Evolutionary conservation across 2,113 vertebrate genomes (phyloP).

Genomic region (Calypte anna): DNA sequence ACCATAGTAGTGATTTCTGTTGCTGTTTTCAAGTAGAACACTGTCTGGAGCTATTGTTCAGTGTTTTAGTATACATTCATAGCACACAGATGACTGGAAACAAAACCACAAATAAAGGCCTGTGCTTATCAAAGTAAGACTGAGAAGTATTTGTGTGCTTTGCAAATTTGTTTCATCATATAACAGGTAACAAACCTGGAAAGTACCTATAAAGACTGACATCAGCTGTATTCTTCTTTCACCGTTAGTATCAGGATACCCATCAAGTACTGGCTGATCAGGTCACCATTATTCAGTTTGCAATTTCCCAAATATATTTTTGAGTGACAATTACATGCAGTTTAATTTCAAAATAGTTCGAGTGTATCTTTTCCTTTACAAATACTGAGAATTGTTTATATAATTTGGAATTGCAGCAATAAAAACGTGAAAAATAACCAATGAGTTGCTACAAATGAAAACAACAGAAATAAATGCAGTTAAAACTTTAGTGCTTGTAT

Average conservation of each 20-base stretch:
- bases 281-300: not conserved
- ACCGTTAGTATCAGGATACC: not conserved
- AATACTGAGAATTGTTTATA: not conserved
- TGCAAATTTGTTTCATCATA: not conserved
- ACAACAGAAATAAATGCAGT: not conserved
- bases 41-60: slow-evolving; percentile 15
- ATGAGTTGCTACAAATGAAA: not conserved
- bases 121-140: not conserved
- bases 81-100: not conserved
- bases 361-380: not conserved
- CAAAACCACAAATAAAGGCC: not conserved
- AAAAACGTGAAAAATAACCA: not conserved
- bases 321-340: not conserved
- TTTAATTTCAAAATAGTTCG: not conserved
- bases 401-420: not conserved
- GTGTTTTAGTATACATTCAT: not conserved
- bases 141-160: not conserved
- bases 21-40: not conserved
- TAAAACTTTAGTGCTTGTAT: not conserved
- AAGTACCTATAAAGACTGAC: not conserved
- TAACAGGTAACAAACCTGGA: not conserved
- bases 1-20: not conserved
- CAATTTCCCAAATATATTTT: not conserved
- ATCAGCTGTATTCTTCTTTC: not conserved
- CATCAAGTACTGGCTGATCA: not conserved